Base-by-base conservation (phyloP, 2,113 vertebrate genomes). In the Aldabrachelys gigantea region DNA sequence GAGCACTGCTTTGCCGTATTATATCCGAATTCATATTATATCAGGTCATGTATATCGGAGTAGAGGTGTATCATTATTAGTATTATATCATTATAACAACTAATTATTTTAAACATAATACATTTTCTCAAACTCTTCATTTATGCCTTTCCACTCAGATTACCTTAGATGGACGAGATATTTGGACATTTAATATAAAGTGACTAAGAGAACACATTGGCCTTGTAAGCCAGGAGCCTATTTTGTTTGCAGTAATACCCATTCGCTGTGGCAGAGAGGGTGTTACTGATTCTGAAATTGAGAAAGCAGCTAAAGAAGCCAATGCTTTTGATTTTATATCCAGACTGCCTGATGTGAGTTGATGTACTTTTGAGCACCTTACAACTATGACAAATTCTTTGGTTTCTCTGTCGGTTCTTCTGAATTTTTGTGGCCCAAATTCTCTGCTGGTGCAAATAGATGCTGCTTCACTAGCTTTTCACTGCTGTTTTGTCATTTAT, bases 271-370 rank as follows among this genome's bases (percentile, higher is more conserved):
- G 97, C 50, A 90, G 95, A 96, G 94, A 97, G 76, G 96, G 96
- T 90, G 92, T 98, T 93, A 97, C 97, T 59, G 97, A 98, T 93
- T 95, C 89, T 87, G 98, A 98, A 84, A 98, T 98, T 89, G 97
- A 98, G 81, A 91, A 80, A 96, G 98, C 97, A 81, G 93, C 97
- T 82, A 98, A 97, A 86, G 98, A 98, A 96, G 98, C 98, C 56
- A 98, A 98, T 94, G 98, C 97, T 91, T 98, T 97, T 84, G 97
- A 98, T 75, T 98, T 98, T 54, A 98, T 98, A 96, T 96, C 97
- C 41, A 96, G 88, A 85, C 95, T 98, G 12, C 98, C 98, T 93
- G 97, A 98, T 89, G 98, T 98, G 92, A 97, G 97, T 95, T 85
- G 25, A 7, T 87, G 1, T 82, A 80, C 4, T 93, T n/a, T 19